A percentile compares a stretch with the other conserved stretches of the same genome.
These are phyloP conservation scores for Neodiprion pinetum DNA, from an alignment of 1,140 invertebrate genomes.

Conservation along the genomic window DNA sequence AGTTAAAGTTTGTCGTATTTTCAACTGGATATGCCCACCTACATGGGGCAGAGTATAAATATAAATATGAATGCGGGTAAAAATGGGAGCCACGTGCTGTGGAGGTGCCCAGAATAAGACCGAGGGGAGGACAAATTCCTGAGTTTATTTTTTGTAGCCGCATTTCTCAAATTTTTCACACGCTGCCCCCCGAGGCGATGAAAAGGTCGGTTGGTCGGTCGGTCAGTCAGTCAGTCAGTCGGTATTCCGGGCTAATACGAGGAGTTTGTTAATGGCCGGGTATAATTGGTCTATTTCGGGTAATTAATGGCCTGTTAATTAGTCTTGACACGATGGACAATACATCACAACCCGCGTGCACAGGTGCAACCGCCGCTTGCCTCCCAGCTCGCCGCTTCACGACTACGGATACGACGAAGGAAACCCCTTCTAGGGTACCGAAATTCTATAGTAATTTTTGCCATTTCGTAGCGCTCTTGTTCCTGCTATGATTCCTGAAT, in stretches of 20 bases:
- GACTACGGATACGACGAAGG: constrained; percentile 10
- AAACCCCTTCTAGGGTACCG: too few species aligned
- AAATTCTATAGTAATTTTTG: too few species aligned
- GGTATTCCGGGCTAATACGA: constrained; percentile 14
- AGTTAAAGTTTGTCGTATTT: too few species aligned
- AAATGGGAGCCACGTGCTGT: background rate
- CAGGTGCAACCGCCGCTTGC: constrained; percentile 24
- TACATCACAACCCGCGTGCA: constrained; percentile 10
- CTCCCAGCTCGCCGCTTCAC: constrained; percentile 7
- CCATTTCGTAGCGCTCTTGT: constrained; percentile 6
- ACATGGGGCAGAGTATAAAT: too few species aligned
- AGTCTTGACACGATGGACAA: constrained; percentile 29
- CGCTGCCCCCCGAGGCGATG: background rate
- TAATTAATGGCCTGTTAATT: constrained; percentile 42
- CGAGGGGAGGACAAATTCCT: background rate
- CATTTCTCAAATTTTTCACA: constrained; percentile 8
- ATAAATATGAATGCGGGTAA: too few species aligned
- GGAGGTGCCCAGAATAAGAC: background rate
- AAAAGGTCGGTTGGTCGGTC: background rate
- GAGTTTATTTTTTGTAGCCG: background rate
- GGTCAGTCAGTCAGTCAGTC: background rate
- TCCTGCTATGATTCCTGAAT: background rate
- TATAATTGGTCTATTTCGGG: constrained; percentile 39
- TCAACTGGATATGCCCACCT: too few species aligned
- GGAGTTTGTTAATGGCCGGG: constrained; percentile 30